Base-by-base conservation (phyloP, 1,140 invertebrate genomes). In the Scaptomyza hsui region DNA sequence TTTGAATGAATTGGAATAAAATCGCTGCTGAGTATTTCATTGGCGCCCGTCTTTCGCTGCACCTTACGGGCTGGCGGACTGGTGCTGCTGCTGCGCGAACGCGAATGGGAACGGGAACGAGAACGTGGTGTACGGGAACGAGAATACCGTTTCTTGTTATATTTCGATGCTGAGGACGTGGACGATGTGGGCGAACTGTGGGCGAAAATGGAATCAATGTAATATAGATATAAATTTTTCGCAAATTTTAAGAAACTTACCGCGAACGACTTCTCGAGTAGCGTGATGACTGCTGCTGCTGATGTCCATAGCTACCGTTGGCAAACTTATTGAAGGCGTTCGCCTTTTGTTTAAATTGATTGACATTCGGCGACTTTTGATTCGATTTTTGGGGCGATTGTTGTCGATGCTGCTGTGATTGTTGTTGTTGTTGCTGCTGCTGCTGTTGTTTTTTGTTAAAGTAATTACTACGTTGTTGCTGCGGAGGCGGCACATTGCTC, bases 201-300 rank as follows among this genome's bases (percentile, higher is more conserved):
- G n/a, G n/a, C n/a, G n/a, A 71, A 76, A 16, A 32, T 49, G 15
- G 9, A 63, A 18, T 24, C 6, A 57, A 32, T 18, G 4, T 32
- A 62, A 44, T 12, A n/a, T 37, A 60, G 47, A 13, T 26, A 6
- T 12, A 26, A 32, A 21, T 32, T 12, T 41, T 1, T 15, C 3
- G 12, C n/a, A n/a, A 4, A 37, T 37, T 29, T 12, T 37, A n/a
- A 3, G 12, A 7, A 13, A 78, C 89, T 86, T 42, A 91, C 89
- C 89, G 86, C 61, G 89, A 91, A 44, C 86, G 72, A 75, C 82
- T 89, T 19, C 81, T 70, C 3, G 90, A 91, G 61, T 83, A 79
- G 7, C 70, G 74, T 5, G 71, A 57, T 10, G 72, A 47, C 16
- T 79, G 79, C 53, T 55, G 51, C 44, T 51, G 47, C 42, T 81